Conservation (phyloP, 2,797 vertebrate species). For the Nyctibius grandis region DNA sequence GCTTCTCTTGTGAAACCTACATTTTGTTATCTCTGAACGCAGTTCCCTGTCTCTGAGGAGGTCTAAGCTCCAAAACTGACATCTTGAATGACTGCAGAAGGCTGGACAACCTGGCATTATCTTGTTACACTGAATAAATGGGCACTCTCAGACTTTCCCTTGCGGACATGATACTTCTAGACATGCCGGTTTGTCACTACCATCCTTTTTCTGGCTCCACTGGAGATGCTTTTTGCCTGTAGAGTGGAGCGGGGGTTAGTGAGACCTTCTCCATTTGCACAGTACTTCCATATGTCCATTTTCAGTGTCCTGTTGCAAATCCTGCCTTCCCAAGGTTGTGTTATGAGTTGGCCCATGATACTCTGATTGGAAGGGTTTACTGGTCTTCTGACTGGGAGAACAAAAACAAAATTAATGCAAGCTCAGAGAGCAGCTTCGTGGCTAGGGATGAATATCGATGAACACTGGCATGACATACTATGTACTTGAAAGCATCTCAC, state of each 20-base stretch:
- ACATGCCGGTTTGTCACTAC: background rate
- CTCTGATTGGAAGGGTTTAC: background rate
- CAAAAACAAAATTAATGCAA: background rate
- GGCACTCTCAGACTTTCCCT: background rate
- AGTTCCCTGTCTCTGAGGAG: background rate
- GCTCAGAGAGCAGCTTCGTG: background rate
- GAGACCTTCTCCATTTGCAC: background rate
- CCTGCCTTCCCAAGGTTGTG: background rate
- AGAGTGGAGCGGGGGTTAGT: rapidly evolving
- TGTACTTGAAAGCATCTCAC: background rate
- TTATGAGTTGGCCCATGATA: background rate
- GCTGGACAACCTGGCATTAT: background rate
- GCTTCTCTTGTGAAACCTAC: background rate
- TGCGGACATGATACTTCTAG: background rate
- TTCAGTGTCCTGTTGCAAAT: background rate
- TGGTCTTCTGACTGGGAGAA: background rate
- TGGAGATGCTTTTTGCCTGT: background rate
- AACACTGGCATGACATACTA: background rate
- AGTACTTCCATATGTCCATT: background rate
- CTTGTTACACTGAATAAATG: background rate
- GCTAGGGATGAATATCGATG: background rate
- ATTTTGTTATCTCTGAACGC: background rate
- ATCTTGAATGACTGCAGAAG: background rate
- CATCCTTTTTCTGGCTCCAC: background rate
- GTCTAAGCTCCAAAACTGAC: slow-evolving; percentile 2